Conservation (phyloP, 2,113 vertebrate species). For the Rallus limicola region DNA sequence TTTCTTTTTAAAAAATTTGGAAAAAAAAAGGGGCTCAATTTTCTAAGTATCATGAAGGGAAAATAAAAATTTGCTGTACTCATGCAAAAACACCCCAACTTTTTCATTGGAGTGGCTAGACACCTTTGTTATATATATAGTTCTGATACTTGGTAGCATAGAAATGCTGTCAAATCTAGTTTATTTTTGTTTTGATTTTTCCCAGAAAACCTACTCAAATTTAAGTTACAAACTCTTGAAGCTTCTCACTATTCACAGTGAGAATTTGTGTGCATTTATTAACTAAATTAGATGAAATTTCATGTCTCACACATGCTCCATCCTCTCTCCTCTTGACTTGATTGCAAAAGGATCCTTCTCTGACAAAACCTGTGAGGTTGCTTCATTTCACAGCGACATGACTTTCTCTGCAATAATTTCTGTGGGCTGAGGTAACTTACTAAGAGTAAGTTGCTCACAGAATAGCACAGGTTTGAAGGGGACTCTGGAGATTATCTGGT, state of each 20-base stretch:
- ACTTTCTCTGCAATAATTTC: not conserved
- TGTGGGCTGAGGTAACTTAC: not conserved
- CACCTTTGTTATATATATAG: not conserved
- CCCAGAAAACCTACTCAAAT: not conserved
- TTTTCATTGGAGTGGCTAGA: not conserved
- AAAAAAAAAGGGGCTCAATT: not conserved
- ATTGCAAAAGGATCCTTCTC: not conserved
- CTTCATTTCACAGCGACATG: fast-evolving
- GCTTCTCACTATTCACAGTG: not conserved
- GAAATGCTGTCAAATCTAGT: not conserved
- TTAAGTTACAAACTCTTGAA: not conserved
- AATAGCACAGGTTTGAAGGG: not conserved
- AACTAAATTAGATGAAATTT: not conserved
- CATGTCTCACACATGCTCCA: not conserved
- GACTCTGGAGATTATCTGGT: not conserved
- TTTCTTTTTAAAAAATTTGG: not conserved
- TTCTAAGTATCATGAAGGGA: not conserved
- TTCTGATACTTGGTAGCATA: not conserved
- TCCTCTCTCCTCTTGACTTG: not conserved
- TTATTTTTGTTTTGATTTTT: not conserved
- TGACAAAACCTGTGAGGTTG: not conserved
- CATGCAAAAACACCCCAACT: fast-evolving
- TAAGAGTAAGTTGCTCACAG: not conserved
- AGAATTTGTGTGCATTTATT: not conserved
- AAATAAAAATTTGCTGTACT: not conserved